phyloP scores from a whole-genome alignment of 2,888 invertebrate genomes.

The Drosophila paranaensis region DNA sequence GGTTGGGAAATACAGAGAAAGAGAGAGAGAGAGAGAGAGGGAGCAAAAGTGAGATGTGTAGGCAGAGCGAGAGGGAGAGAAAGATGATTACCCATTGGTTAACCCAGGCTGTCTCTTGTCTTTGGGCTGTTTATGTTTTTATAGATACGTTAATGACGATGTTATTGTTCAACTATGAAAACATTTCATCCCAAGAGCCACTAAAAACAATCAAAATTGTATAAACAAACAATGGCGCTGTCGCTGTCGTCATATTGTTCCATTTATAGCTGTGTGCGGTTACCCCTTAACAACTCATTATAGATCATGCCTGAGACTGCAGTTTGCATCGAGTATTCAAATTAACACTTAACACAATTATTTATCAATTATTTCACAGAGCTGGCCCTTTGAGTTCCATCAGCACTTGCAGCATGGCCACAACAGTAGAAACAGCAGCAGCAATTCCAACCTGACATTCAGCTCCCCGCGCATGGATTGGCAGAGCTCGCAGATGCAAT shows the following conservation, averaged over 20 bases:
- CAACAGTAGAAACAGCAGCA: conserved; percentile 39
- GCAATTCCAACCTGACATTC: conserved; percentile 46
- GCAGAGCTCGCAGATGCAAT: conserved; percentile 55
- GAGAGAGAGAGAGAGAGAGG: background rate
- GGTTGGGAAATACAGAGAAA: conserved; percentile 47
- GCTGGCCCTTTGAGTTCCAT: conserved; percentile 93
- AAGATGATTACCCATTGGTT: conserved; percentile 28
- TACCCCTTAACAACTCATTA: conserved; percentile 12
- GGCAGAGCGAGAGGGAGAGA: conserved; percentile 9
- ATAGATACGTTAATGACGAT: conserved; percentile 78
- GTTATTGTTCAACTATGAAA: conserved; percentile 74
- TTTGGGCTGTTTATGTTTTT: conserved; percentile 74
- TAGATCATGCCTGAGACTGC: background rate
- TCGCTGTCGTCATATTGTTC: conserved; percentile 61
- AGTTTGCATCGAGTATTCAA: background rate
- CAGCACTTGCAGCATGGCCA: conserved; percentile 80
- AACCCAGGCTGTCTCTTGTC: conserved; percentile 57
- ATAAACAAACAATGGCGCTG: conserved; percentile 77
- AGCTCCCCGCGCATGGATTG: conserved; percentile 63
- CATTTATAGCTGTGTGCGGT: conserved; percentile 65
- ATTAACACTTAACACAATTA: background rate
- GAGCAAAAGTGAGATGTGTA: background rate
- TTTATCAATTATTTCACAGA: conserved; percentile 85
- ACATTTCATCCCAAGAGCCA: conserved; percentile 56
- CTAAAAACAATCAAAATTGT: conserved; percentile 75